A percentile compares a stretch with the other conserved stretches of the same genome.
Evolutionary conservation across 2,888 invertebrate species (phyloP).

Genomic region (Amiota minor): DNA sequence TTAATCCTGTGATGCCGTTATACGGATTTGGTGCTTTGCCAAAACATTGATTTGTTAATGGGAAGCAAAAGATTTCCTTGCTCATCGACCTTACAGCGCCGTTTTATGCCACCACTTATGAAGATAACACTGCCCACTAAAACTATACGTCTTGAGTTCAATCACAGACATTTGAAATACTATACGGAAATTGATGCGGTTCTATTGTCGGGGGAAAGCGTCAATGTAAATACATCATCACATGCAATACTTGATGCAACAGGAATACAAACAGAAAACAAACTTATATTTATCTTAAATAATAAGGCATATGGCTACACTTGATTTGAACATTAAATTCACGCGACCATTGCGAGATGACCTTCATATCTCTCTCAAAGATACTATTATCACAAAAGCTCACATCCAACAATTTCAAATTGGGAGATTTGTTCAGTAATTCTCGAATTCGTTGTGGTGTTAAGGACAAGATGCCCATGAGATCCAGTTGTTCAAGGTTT

Average conservation of each 20-base stretch:
- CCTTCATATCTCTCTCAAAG: slow-evolving; percentile 76
- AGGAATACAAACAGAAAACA: too few relatives aligned
- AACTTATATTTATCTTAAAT: slow-evolving; percentile 40
- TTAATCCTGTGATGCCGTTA: slow-evolving; percentile 88
- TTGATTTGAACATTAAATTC: slow-evolving; percentile 69
- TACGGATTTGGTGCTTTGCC: slow-evolving; percentile 83
- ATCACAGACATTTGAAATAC: slow-evolving; percentile 85
- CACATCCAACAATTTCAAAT: slow-evolving; percentile 85
- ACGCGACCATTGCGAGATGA: slow-evolving; percentile 62
- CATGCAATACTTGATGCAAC: slow-evolving; percentile 59
- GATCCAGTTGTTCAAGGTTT: slow-evolving; percentile 85
- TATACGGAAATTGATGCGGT: slow-evolving; percentile 93
- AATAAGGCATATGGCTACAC: slow-evolving; percentile 58
- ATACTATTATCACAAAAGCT: slow-evolving; percentile 92
- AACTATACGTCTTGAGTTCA: slow-evolving; percentile 87
- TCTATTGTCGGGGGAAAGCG: slow-evolving; percentile 80
- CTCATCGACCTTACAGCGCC: slow-evolving; percentile 72
- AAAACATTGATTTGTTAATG: slow-evolving; percentile 83
- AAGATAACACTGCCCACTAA: slow-evolving; percentile 76
- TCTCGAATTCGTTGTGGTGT: slow-evolving; percentile 81
- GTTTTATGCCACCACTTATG: slow-evolving; percentile 83
- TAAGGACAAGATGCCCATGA: slow-evolving; percentile 86
- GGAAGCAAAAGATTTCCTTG: slow-evolving; percentile 76
- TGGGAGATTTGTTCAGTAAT: slow-evolving; percentile 80
- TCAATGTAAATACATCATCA: slow-evolving; percentile 59